phyloP scores from a whole-genome alignment of 2,888 invertebrate genomes.

The Calameuta pallipes region DNA sequence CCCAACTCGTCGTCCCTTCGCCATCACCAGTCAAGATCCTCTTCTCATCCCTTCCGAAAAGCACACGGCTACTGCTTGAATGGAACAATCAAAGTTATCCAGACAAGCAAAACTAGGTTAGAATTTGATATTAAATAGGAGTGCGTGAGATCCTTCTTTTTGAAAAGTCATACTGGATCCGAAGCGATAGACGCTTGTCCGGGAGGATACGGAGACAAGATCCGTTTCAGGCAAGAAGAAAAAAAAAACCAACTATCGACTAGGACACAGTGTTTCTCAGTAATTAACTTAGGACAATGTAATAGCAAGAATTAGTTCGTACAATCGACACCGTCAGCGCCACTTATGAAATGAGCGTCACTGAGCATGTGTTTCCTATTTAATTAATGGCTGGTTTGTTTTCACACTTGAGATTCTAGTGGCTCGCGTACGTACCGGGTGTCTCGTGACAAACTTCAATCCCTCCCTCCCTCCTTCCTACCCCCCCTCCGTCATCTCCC shows the following conservation, averaged over 20 bases:
- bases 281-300: neutral
- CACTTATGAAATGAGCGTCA: constrained; percentile 8
- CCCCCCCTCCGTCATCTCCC: neutral
- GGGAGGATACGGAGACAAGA: neutral
- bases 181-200: neutral
- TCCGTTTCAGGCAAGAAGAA: neutral
- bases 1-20: neutral
- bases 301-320: neutral
- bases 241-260: neutral
- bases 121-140: neutral
- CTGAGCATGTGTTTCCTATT: constrained; percentile 18
- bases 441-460: neutral
- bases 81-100: neutral
- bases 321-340: neutral
- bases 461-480: neutral
- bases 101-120: neutral
- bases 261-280: neutral
- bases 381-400: constrained; percentile 22
- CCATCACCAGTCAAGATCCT: neutral
- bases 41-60: neutral
- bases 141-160: neutral
- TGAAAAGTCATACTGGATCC: neutral
- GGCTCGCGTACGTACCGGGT: constrained; percentile 1
- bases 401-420: constrained; percentile 20
- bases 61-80: neutral